Base-by-base conservation (phyloP, 2,888 invertebrate species). In the Cerastis rubricosa region DNA sequence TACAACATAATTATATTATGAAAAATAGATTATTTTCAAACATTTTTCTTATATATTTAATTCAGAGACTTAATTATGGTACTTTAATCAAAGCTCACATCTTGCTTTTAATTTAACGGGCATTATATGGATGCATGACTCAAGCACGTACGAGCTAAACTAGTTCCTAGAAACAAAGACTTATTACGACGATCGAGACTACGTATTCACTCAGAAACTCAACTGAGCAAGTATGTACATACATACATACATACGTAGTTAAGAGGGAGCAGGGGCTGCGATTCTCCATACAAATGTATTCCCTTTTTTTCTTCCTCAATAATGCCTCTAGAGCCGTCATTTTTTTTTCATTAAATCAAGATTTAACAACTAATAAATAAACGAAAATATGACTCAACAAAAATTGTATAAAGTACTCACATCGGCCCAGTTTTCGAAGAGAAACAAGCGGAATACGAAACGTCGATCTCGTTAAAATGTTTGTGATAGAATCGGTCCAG, bases 181-280 rank as follows among this genome's bases (percentile, higher is more conserved):
- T 35, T 54, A 75, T 29, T 66, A 43, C 63, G 29, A 43, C 63
- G 40, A 59, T 47, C 54, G 17, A 59, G 45, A 57, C 25, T 54
- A 51, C 9, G 57, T 54, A n/a, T n/a, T 29, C 45, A 25, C n/a
- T 29, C 25, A 64, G 67, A 67, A 40, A 19, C 45, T 14, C 51
- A 35, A 43, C 29, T 29, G 19, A 7, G 19, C 17, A 57, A 49
- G 14, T 35, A n/a, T n/a, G n/a, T n/a, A n/a, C n/a, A n/a, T n/a
- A 77, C 8, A 12, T 25, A 11, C 11, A 3, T 17, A 29, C 22
- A 35, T 1, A 19, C 40, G 6, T n/a, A 57, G n/a, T 25, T 35
- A 35, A 35, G 35, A n/a, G n/a, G n/a, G n/a, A n/a, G n/a, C n/a
- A n/a, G n/a, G n/a, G n/a, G n/a, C n/a, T n/a, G n/a, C n/a, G n/a